Base-by-base conservation (phyloP, 2,797 vertebrate species). In the Acropternis orthonyx region DNA sequence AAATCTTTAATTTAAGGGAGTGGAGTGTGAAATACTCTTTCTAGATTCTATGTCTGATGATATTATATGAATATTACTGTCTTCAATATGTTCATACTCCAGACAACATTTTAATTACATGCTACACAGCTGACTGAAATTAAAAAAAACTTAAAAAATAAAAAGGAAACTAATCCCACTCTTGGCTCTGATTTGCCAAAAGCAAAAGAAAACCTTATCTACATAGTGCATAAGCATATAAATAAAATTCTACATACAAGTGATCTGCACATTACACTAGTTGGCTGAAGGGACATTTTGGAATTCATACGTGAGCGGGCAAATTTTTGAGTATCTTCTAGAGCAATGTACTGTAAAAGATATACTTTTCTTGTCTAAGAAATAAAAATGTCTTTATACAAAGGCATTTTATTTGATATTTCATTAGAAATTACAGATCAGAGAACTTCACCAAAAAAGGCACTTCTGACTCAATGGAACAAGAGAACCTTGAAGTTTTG, bases 1-100 rank as follows among this genome's bases (percentile, higher is more conserved):
- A 89, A 88, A 43, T 78, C 43, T 87, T 93, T 96, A 93, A 94
- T 96, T 81, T 96, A 85, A 96, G 54, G 23, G 63, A 92, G 24
- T 65, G 7, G 79, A 87, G 11, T 79, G 15, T 80, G 48, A 97
- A 95, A 95, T 85, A 66, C 7, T 89, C 17, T 85, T 92, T 92
- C 12, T 66, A 89, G 15, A 88, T 52, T 63, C 65, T 51, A 44
- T 22, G 43, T 83, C 46, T 91, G 34, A 84, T 92, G n/a, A 85
- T 91, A 77, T 85, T 79, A 44, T 43, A 37, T 63, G 10, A 92
- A 82, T 54, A 68, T 13, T 76, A 69, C 28, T 72, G 24, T 87
- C 81, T 85, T 90, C 32, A 65, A 91, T 92, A 94, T 43, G 7
- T 66, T 55, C 11, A 41, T 36, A 81, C 14, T 79, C 17, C 46